Percentiles rank a stretch among this genome's conserved stretches.
Conservation (phyloP, 2,797 vertebrate species). For the Hyperoplus immaculatus region DNA sequence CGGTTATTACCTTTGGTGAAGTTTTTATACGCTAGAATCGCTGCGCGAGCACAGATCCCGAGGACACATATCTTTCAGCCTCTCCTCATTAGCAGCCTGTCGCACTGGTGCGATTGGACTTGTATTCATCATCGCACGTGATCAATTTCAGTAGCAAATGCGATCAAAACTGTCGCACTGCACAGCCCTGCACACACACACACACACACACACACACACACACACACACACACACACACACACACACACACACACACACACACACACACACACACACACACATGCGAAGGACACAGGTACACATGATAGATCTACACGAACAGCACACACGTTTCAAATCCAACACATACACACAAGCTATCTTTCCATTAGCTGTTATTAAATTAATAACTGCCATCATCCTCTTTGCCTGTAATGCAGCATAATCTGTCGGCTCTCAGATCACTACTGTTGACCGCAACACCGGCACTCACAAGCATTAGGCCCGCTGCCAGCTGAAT, state of each 20-base stretch:
- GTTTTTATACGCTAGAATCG: too few species aligned
- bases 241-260: slow-evolving; percentile 16
- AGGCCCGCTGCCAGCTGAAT: slow-evolving; percentile 49
- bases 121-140: too few species aligned
- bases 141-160: too few species aligned
- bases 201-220: slow-evolving; percentile 14
- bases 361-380: slow-evolving; percentile 66
- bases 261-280: slow-evolving; percentile 1
- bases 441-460: slow-evolving; percentile 60
- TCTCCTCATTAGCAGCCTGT: too few species aligned
- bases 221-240: slow-evolving; percentile 18
- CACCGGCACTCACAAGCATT: slow-evolving; percentile 53
- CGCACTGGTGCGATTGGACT: too few species aligned
- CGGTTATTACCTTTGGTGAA: too few species aligned
- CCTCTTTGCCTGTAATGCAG: slow-evolving; percentile 61
- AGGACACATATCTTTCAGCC: too few species aligned
- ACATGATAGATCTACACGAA: slow-evolving; percentile 22
- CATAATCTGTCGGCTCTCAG: slow-evolving; percentile 64
- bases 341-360: slow-evolving; percentile 40
- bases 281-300: slow-evolving; percentile 17
- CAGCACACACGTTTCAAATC: slow-evolving; percentile 21
- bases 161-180: too few species aligned
- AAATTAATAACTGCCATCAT: slow-evolving; percentile 72
- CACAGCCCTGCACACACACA: too few species aligned
- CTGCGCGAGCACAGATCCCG: too few species aligned